These are phyloP conservation scores for Melanotaenia boesemani DNA, from an alignment of 2,797 vertebrate species.

Conservation along the genomic window DNA sequence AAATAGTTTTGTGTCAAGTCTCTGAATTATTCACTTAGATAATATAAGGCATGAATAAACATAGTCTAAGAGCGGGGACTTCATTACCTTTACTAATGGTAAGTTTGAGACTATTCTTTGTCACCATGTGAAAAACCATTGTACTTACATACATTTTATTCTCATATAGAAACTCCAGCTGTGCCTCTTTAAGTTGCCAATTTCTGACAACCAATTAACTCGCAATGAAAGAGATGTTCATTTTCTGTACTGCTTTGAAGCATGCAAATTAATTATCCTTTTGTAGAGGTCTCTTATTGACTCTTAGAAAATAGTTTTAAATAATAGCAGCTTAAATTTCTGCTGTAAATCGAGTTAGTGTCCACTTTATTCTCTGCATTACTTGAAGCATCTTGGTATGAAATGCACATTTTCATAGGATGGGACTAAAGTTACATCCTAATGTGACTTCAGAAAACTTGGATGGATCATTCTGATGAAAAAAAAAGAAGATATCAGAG, in stretches of 20 bases:
- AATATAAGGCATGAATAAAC: too few relatives aligned
- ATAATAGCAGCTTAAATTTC: constrained; percentile 12
- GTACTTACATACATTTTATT: background rate
- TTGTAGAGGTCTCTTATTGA: background rate
- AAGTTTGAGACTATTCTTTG: background rate
- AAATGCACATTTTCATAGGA: background rate
- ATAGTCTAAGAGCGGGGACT: too few relatives aligned
- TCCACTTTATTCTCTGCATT: background rate
- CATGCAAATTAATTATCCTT: constrained; percentile 4
- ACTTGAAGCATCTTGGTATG: constrained; percentile 2
- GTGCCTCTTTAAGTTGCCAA: background rate
- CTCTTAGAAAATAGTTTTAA: background rate
- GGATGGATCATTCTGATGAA: constrained; percentile 6
- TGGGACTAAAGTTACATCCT: constrained; percentile 14
- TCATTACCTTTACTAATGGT: background rate
- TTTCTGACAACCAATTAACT: constrained; percentile 8
- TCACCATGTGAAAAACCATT: background rate
- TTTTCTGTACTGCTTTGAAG: background rate
- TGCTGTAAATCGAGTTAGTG: constrained; percentile 6
- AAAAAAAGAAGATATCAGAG: constrained; percentile 24
- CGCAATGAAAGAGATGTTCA: background rate
- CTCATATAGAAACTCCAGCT: constrained; percentile 10
- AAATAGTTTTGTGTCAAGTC: too few relatives aligned
- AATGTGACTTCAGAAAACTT: constrained; percentile 36
- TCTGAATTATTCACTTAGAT: too few relatives aligned